A percentile compares a stretch with the other conserved stretches of the same genome.
Evolutionary conservation across 2,888 invertebrate genomes (phyloP).

Genomic region (Mimumesa dahlbomi): DNA sequence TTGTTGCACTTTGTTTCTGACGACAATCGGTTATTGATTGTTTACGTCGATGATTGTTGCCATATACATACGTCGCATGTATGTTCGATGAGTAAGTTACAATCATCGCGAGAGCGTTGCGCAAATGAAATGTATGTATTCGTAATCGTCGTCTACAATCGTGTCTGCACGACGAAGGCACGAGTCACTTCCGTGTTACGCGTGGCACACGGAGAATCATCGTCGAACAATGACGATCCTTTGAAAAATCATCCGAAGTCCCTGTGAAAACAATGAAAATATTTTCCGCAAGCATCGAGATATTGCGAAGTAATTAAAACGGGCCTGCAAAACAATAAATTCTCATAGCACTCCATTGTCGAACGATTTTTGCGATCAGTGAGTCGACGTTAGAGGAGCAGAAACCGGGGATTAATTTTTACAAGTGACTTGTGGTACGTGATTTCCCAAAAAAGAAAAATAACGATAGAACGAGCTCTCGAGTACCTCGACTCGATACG

Average conservation of each 20-base stretch:
- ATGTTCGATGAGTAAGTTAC: neutral
- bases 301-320: too few species aligned
- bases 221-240: neutral
- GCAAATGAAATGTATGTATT: neutral
- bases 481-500: too few species aligned
- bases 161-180: constrained; percentile 10
- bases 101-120: neutral
- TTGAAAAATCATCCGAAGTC: neutral
- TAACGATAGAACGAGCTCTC: too few species aligned
- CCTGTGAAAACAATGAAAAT: neutral
- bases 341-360: too few species aligned
- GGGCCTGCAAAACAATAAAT: too few species aligned
- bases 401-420: too few species aligned
- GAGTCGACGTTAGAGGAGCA: too few species aligned
- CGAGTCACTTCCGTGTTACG: neutral
- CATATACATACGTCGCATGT: constrained; percentile 7
- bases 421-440: too few species aligned
- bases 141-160: constrained; percentile 14
- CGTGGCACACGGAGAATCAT: neutral
- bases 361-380: too few species aligned
- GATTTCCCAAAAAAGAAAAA: too few species aligned
- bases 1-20: constrained; percentile 32
- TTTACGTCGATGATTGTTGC: neutral
- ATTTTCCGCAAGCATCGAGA: neutral
- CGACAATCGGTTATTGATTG: constrained; percentile 1